Conservation (phyloP, 2,888 invertebrate genomes). For the Odontothrips loti region DNA sequence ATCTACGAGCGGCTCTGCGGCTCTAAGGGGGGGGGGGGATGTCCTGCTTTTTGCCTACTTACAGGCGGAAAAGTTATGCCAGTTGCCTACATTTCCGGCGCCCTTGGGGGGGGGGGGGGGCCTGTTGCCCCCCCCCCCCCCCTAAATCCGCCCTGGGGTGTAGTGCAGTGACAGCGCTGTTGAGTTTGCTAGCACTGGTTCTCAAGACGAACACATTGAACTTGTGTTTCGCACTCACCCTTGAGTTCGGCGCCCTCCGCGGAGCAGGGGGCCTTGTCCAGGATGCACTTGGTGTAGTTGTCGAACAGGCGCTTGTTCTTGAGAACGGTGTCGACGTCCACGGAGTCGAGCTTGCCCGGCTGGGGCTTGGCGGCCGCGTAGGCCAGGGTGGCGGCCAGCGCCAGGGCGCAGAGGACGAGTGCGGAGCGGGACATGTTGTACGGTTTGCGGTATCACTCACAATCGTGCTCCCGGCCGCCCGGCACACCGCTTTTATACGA, state of each 20-base stretch:
- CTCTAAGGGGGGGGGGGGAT: no score
- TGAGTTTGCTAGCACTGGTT: no score
- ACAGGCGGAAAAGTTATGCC: no score
- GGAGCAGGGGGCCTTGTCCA: slow-evolving; percentile 17
- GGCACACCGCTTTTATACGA: background rate
- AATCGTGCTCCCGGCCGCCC: background rate
- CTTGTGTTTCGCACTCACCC: background rate
- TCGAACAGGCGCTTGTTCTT: slow-evolving; percentile 24
- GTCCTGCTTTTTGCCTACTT: no score
- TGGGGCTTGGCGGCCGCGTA: background rate
- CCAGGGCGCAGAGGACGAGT: background rate
- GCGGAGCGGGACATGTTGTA: background rate
- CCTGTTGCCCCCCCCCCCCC: no score
- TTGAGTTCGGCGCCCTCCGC: background rate
- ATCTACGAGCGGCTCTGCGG: no score
- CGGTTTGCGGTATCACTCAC: background rate
- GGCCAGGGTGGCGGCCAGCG: background rate
- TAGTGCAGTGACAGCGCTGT: no score
- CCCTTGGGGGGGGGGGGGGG: no score
- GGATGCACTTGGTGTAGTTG: slow-evolving; percentile 14
- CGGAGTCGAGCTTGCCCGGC: slow-evolving; percentile 13
- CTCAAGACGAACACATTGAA: background rate
- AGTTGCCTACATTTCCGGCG: no score
- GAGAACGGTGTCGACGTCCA: slow-evolving; percentile 6
- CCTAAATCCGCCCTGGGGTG: no score